phyloP scores from a whole-genome alignment of 2,888 invertebrate species.

The Drosophila tripunctata region DNA sequence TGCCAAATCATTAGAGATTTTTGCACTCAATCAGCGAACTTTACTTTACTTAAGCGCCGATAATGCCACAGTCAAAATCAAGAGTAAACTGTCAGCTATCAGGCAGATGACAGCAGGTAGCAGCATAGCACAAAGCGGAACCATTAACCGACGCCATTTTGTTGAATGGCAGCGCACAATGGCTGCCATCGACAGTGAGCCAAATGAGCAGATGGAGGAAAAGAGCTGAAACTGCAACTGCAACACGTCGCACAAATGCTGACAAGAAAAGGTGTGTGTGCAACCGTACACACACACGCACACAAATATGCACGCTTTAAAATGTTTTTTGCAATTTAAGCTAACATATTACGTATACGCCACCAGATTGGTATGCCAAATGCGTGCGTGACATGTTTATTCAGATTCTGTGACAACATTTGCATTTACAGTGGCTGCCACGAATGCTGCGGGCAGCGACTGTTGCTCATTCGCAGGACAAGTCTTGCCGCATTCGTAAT shows the following conservation, averaged over 20 bases:
- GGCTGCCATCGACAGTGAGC: conserved; percentile 15
- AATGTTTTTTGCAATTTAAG: conserved; percentile 36
- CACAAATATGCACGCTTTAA: conserved; percentile 10
- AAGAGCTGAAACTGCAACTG: conserved; percentile 39
- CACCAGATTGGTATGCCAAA: conserved; percentile 4
- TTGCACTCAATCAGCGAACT: conserved; percentile 38
- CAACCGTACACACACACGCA: neutral
- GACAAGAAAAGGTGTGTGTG: conserved; percentile 22
- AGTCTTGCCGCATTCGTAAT: conserved; percentile 15
- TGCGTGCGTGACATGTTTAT: conserved; percentile 40
- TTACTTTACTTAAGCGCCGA: conserved; percentile 2
- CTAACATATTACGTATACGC: conserved; percentile 49
- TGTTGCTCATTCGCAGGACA: conserved; percentile 6
- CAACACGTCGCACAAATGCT: conserved; percentile 53
- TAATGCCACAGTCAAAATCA: conserved; percentile 23
- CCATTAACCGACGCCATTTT: conserved; percentile 38
- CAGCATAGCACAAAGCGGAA: conserved; percentile 9
- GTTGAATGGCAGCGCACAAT: conserved; percentile 45
- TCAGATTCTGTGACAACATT: conserved; percentile 50
- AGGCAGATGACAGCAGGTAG: neutral
- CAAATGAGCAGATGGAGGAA: conserved; percentile 47
- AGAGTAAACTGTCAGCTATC: conserved; percentile 5
- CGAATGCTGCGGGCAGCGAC: conserved; percentile 6
- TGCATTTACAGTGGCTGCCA: conserved; percentile 39
- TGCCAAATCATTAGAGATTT: conserved; percentile 33